Percentiles rank a stretch among this genome's conserved stretches.
These are phyloP conservation scores for Arothron firmamentum DNA, from an alignment of 2,113 vertebrate genomes.

Conservation along the genomic window DNA sequence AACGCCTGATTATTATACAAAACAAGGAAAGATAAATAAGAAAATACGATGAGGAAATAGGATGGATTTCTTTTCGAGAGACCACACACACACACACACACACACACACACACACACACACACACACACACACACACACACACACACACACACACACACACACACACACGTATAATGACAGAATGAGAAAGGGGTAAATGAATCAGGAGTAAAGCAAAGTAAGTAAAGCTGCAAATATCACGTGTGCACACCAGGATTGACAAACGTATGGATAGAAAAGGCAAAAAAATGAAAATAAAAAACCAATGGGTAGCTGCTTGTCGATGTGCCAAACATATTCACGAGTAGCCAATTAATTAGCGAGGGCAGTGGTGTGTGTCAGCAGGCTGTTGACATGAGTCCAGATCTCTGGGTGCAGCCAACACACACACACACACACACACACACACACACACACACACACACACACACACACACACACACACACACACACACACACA, in stretches of 20 bases:
- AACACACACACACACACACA: constrained; percentile 51
- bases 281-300: constrained; percentile 34
- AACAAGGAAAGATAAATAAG: constrained; percentile 42
- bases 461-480: constrained; percentile 7
- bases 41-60: constrained; percentile 45
- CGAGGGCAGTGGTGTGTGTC: constrained; percentile 75
- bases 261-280: constrained; percentile 51
- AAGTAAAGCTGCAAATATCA: constrained; percentile 15
- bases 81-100: constrained; percentile 5
- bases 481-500: constrained; percentile 7
- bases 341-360: constrained; percentile 80
- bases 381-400: constrained; percentile 78
- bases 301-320: constrained; percentile 64
- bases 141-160: no score
- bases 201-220: no score
- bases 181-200: no score
- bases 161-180: no score
- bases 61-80: constrained; percentile 36
- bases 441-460: constrained; percentile 22
- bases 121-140: no score
- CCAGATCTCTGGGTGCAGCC: constrained; percentile 72
- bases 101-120: not conserved
- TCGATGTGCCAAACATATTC: constrained; percentile 75
- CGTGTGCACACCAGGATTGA: constrained; percentile 4
- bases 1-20: constrained; percentile 39